A percentile compares a stretch with the other conserved stretches of the same genome.
phyloP scores from a whole-genome alignment of 2,113 vertebrate species.

The Antechinus flavipes region DNA sequence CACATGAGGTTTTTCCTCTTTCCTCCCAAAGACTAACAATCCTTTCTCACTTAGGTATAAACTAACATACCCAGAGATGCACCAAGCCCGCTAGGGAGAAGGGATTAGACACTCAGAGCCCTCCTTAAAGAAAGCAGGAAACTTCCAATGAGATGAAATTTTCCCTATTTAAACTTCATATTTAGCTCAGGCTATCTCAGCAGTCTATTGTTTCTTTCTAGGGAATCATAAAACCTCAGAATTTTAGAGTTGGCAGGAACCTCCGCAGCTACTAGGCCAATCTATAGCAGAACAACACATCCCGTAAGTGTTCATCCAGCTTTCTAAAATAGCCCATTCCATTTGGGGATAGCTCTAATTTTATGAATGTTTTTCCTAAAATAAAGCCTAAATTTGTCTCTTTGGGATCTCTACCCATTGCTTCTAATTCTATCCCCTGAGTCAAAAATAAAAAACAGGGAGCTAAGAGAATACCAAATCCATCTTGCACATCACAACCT shows the following conservation, averaged over 20 bases:
- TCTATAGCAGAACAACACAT: neutral
- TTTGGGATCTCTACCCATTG: neutral
- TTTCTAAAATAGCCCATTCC: neutral
- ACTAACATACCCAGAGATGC: neutral
- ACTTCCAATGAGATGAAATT: neutral
- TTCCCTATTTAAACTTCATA: neutral
- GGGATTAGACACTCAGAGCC: too few relatives aligned
- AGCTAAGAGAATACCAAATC: neutral
- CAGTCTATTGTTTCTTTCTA: neutral
- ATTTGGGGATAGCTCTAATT: neutral
- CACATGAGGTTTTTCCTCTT: neutral
- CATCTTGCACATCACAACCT: neutral
- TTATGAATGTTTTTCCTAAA: neutral
- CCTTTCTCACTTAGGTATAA: neutral
- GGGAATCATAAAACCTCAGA: neutral
- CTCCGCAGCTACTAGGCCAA: too few relatives aligned
- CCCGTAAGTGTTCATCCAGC: neutral
- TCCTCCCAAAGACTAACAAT: neutral
- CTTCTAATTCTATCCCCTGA: neutral
- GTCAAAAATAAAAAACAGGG: neutral
- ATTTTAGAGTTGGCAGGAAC: neutral
- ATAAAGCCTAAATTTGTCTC: neutral
- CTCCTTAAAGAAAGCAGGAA: too few relatives aligned
- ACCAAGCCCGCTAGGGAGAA: too few relatives aligned
- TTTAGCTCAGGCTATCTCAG: neutral